Evolutionary conservation across 2,113 vertebrate genomes (phyloP), one percentile per base, ranked within the genome.

Genomic region (Cyprinus carpio): DNA sequence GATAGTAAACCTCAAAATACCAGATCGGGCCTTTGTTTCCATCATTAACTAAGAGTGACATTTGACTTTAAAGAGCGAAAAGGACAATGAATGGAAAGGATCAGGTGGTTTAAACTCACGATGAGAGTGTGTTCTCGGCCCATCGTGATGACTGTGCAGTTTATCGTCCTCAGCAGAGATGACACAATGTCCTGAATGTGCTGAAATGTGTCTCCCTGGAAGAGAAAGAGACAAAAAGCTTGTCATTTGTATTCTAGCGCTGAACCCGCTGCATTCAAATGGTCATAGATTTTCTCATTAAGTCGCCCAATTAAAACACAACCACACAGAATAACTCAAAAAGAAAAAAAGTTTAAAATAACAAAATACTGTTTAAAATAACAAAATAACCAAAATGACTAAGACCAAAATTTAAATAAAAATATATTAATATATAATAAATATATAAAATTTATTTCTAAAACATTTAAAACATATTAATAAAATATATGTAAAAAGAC

Each of bases 121-220:
- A 96, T 85, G 93, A 98, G 90, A 67, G 9, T 12, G 2, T 98
- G 96, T 40, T 98, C 97, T 85, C 97, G 92, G 13, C 96, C 96
- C 97, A 99, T 97, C 0, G 93, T 95, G 94, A 99, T 98, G 91
- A 99, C 97, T 0, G 94, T 97, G 83, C 86, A 89, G 94, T 98
- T 99, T 89, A 99, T 97, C 0, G 93, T 96, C 87, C 95, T 94
- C 34, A 99, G 90, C 76, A 99, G 91, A 88, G 96, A 96, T 11
- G 94, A 92, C 92, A 97, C 97, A 86, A 99, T 96, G 91, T 98
- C 95, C 90, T 97, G 96, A 90, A 97, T 95, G 51, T 99, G 98
- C 49, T 96, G 91, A 87, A 97, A 96, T 23, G 96, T 98, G 85
- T 96, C 94, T 5, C 92, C 93, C 98, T 99, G 87, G 84, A 51